Evolutionary conservation across 2,113 vertebrate species (phyloP).

Genomic region (Amphiprion ocellaris): DNA sequence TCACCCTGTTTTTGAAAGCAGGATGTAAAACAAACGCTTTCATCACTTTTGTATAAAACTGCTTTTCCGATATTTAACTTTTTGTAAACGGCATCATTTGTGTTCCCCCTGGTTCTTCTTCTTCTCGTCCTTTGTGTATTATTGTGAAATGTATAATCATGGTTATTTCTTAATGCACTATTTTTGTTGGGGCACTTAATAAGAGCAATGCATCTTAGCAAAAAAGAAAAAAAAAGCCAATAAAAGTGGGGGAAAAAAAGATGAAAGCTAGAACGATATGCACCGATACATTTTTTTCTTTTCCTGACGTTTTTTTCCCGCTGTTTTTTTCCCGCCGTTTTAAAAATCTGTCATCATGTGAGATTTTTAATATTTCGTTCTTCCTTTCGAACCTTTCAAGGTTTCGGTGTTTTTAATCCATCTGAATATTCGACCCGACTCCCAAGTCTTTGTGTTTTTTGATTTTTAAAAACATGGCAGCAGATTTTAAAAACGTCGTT

Average conservation of each 20-base stretch:
- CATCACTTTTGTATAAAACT: conserved; percentile 85
- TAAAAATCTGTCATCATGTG: conserved; percentile 69
- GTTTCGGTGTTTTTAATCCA: conserved; percentile 52
- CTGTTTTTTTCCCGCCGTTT: conserved; percentile 51
- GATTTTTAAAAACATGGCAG: conserved; percentile 54
- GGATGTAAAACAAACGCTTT: conserved; percentile 67
- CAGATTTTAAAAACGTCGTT: conserved; percentile 40
- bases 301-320: conserved; percentile 1
- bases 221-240: conserved; percentile 62
- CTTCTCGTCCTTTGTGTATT: conserved; percentile 82
- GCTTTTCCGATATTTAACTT: conserved; percentile 85
- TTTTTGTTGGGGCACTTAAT: conserved; percentile 84
- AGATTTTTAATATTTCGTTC: conserved; percentile 69
- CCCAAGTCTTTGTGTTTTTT: conserved; percentile 57
- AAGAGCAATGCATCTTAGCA: conserved; percentile 80
- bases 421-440: conserved; percentile 42
- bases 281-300: conserved; percentile 63
- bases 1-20: conserved; percentile 78
- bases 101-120: conserved; percentile 73
- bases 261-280: conserved; percentile 72
- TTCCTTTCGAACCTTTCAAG: conserved; percentile 5
- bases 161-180: conserved; percentile 86
- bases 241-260: conserved; percentile 55
- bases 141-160: conserved; percentile 86
- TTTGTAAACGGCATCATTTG: conserved; percentile 82